Percentiles rank a stretch among this genome's conserved stretches.
Conservation (phyloP, 2,113 vertebrate species). For the Hydrochoerus hydrochaeris region DNA sequence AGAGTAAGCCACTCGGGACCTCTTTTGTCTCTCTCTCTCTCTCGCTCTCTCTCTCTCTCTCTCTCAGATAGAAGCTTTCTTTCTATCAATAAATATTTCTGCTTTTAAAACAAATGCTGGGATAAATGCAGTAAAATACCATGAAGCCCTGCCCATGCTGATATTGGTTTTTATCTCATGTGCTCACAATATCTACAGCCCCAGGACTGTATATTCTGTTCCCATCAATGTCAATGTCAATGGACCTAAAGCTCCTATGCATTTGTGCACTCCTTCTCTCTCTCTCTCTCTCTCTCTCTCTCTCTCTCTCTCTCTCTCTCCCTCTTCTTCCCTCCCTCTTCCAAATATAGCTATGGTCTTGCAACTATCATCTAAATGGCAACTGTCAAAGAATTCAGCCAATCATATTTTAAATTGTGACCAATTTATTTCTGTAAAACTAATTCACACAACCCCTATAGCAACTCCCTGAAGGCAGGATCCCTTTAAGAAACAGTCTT, state of each 20-base stretch:
- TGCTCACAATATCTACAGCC: background rate
- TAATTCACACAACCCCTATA: background rate
- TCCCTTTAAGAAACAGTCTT: background rate
- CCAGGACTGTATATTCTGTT: background rate
- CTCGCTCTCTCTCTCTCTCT: too few species aligned
- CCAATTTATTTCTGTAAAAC: background rate
- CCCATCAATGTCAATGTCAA: background rate
- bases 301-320: background rate
- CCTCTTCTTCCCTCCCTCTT: too few species aligned
- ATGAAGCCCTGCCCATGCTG: background rate
- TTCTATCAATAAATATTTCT: too few species aligned
- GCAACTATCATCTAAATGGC: background rate
- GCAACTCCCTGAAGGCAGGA: background rate
- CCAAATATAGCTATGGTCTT: background rate
- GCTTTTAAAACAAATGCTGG: background rate
- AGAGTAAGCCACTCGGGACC: too few species aligned
- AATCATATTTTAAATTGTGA: background rate
- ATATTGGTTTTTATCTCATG: background rate
- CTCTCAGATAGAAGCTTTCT: too few species aligned
- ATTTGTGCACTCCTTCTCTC: background rate
- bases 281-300: background rate
- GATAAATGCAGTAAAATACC: background rate
- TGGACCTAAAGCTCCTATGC: too few species aligned
- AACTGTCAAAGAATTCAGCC: background rate
- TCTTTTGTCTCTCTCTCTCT: too few species aligned